Conservation (phyloP, 2,113 vertebrate species). For the Delphinus delphis region DNA sequence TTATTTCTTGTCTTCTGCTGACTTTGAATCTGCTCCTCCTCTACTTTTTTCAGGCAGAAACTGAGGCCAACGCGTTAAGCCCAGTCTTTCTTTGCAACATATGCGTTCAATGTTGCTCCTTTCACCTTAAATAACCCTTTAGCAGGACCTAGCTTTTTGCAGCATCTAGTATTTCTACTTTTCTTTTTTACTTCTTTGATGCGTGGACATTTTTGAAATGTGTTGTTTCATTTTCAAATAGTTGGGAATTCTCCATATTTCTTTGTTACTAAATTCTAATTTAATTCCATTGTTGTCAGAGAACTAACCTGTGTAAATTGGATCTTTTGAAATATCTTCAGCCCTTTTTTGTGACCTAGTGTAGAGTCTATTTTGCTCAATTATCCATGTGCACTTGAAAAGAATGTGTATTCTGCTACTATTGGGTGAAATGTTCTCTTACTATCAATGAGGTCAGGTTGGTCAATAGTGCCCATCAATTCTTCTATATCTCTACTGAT, state of each 20-base stretch:
- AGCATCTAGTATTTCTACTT: background rate
- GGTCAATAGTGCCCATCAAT: background rate
- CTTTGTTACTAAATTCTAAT: background rate
- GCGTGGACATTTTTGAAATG: background rate
- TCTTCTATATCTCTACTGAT: background rate
- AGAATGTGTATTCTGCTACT: background rate
- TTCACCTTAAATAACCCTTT: fast-evolving
- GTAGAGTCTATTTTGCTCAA: background rate
- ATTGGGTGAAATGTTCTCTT: background rate
- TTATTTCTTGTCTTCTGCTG: background rate
- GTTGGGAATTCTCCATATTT: background rate
- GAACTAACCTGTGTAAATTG: no score
- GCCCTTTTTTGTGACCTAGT: background rate
- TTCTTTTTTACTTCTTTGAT: background rate
- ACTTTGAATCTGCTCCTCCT: background rate
- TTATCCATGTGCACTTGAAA: background rate
- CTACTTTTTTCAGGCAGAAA: background rate
- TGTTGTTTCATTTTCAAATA: background rate
- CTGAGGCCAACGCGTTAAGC: background rate
- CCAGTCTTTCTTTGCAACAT: fast-evolving
- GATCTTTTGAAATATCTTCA: background rate
- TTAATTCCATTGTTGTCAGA: background rate
- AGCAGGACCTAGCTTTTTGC: no score
- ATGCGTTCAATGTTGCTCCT: fast-evolving
- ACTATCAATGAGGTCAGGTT: background rate